Percentiles rank a stretch among this genome's conserved stretches.
Conservation (phyloP, 2,113 vertebrate genomes). For the Neotoma lepida region DNA sequence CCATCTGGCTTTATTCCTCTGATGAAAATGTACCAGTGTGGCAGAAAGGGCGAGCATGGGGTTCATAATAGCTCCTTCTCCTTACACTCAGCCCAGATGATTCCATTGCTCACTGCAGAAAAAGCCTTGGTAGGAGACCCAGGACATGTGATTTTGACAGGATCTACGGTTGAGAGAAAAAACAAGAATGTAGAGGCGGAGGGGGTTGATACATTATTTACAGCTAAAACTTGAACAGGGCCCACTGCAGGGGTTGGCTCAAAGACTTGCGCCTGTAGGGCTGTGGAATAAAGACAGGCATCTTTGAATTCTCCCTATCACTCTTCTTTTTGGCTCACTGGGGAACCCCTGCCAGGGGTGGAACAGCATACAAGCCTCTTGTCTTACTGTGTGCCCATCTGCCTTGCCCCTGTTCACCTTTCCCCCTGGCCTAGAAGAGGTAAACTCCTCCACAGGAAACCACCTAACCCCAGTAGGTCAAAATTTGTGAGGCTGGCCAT, state of each 20-base stretch:
- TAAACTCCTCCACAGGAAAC: background rate
- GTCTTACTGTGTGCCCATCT: background rate
- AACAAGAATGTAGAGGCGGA: background rate
- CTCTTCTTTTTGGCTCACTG: background rate
- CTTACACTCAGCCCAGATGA: background rate
- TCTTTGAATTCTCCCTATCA: background rate
- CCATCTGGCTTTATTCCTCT: constrained; percentile 48
- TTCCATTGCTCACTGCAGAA: background rate
- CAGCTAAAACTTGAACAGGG: constrained; percentile 16
- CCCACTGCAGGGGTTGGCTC: background rate
- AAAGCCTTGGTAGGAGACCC: constrained; percentile 32
- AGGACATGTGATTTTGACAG: constrained; percentile 17
- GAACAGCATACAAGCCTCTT: rapidly evolving
- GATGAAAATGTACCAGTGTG: constrained; percentile 8
- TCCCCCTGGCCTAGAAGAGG: background rate
- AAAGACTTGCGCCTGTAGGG: background rate
- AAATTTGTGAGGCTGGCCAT: constrained; percentile 35
- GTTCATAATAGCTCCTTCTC: constrained; percentile 2
- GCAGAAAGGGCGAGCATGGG: constrained; percentile 10
- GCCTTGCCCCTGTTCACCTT: background rate
- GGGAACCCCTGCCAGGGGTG: background rate
- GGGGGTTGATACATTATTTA: constrained; percentile 65
- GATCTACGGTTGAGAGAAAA: constrained; percentile 4
- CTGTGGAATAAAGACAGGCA: constrained; percentile 40
- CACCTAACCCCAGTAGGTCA: background rate